Evolutionary conservation across 2,797 vertebrate genomes (phyloP).

Genomic region (Manis pentadactyla): DNA sequence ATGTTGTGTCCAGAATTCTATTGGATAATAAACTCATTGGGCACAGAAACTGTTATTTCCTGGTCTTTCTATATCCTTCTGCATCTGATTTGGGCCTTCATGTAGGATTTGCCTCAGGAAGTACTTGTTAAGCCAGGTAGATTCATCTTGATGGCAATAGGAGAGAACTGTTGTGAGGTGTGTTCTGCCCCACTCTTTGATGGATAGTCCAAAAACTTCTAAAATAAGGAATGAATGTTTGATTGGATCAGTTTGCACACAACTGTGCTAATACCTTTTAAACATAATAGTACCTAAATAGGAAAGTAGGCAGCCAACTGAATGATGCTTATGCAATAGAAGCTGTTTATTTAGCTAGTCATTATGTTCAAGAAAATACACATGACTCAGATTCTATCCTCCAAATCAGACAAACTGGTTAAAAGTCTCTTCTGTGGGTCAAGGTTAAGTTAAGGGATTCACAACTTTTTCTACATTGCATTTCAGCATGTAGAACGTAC

Average conservation of each 20-base stretch:
- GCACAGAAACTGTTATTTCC: not conserved
- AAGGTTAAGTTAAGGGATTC: constrained; percentile 30
- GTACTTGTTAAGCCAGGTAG: not conserved
- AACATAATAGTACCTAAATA: not conserved
- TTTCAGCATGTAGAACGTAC: not conserved
- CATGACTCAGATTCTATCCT: not conserved
- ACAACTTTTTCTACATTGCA: not conserved
- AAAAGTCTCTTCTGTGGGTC: not conserved
- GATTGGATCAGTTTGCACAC: not conserved
- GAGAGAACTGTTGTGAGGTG: not conserved
- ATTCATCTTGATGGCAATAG: not conserved
- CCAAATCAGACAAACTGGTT: not conserved
- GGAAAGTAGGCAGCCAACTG: not conserved
- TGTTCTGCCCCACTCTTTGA: not conserved
- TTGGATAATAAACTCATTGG: not conserved
- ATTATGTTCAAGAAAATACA: not conserved
- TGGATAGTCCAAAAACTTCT: not conserved
- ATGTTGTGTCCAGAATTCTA: not conserved
- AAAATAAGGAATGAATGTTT: not conserved
- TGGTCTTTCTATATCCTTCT: not conserved
- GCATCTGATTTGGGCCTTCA: not conserved
- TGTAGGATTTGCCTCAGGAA: not conserved
- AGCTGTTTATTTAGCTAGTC: not conserved
- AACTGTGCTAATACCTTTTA: not conserved
- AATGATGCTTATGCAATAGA: not conserved